phyloP scores from a whole-genome alignment of 2,888 invertebrate species.

The Tipula helvola region DNA sequence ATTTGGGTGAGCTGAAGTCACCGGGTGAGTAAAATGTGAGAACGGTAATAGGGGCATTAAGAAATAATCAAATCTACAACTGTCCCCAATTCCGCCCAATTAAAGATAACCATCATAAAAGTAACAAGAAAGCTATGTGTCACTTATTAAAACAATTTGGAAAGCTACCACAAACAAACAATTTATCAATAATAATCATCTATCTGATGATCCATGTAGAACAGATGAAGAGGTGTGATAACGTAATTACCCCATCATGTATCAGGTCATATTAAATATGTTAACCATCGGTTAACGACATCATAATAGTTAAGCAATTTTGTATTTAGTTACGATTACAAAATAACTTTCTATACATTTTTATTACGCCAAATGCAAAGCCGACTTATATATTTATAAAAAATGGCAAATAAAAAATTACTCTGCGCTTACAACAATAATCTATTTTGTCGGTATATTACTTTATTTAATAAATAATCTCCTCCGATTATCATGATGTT shows the following conservation, averaged over 20 bases:
- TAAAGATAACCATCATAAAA: no score
- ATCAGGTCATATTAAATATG: neutral
- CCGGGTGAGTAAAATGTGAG: no score
- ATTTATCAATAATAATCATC: neutral
- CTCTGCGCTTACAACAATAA: neutral
- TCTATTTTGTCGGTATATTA: neutral
- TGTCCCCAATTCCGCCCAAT: no score
- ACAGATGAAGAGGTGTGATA: no score
- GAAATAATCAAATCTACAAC: no score
- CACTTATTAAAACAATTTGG: no score
- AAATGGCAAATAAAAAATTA: neutral
- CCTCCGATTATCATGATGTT: neutral
- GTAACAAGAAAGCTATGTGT: no score
- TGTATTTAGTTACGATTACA: neutral
- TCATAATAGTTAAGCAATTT: neutral
- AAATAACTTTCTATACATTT: neutral
- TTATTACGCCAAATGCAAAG: neutral
- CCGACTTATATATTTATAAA: neutral
- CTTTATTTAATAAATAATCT: neutral
- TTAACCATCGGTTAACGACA: neutral
- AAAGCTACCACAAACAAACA: neutral
- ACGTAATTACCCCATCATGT: neutral
- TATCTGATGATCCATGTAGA: neutral
- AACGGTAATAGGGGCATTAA: no score
- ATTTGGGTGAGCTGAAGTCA: no score